A percentile compares a stretch with the other conserved stretches of the same genome.
Conservation (phyloP, 2,888 invertebrate genomes). For the Dicranocentrus wangi region DNA sequence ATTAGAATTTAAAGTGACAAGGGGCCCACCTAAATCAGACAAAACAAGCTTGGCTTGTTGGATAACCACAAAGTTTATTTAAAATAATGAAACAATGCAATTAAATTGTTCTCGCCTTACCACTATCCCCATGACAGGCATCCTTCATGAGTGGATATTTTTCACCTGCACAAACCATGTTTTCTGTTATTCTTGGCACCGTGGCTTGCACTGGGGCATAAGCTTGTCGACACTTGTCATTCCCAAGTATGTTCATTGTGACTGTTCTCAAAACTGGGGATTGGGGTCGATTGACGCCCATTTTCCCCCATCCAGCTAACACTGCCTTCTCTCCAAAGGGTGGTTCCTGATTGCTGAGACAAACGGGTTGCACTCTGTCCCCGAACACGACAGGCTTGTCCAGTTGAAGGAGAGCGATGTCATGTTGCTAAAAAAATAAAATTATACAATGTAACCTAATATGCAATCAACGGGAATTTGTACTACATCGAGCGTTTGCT, state of each 20-base stretch:
- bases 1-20: too few relatives aligned
- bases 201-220: neutral
- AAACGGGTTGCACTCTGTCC: conserved; percentile 83
- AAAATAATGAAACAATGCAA: neutral
- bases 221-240: too few relatives aligned
- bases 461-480: conserved; percentile 32
- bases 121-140: conserved; percentile 86
- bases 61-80: neutral
- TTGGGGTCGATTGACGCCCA: too few relatives aligned
- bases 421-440: conserved; percentile 82
- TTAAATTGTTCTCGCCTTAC: neutral
- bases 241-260: too few relatives aligned
- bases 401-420: conserved; percentile 86
- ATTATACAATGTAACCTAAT: conserved; percentile 12
- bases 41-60: too few relatives aligned
- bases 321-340: neutral
- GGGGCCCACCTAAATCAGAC: too few relatives aligned
- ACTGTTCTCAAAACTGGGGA: too few relatives aligned
- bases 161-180: conserved; percentile 87
- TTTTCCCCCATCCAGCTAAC: too few relatives aligned
- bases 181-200: conserved; percentile 36
- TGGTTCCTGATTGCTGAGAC: conserved; percentile 80
- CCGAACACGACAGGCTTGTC: conserved; percentile 85
- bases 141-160: conserved; percentile 82
- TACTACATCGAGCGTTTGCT: too few relatives aligned